Conservation (phyloP, 2,797 vertebrate genomes). For the Tokudaia muenninki region DNA sequence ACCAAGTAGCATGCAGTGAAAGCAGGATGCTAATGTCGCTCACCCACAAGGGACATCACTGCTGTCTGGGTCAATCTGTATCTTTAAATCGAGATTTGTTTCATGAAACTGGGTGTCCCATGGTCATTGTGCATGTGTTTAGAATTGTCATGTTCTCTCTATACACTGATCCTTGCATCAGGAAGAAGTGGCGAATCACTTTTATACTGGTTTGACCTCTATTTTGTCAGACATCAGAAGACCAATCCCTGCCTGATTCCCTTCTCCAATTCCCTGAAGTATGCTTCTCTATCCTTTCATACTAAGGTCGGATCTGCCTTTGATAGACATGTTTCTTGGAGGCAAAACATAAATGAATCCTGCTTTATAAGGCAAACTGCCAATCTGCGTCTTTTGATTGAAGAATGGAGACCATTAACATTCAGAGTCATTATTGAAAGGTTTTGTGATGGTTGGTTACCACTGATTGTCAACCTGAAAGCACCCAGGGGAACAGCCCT, state of each 20-base stretch:
- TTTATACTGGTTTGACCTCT: no score
- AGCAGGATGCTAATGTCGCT: neutral
- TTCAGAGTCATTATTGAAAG: neutral
- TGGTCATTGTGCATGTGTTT: neutral
- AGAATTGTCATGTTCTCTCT: neutral
- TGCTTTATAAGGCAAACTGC: neutral
- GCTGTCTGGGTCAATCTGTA: neutral
- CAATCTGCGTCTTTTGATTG: neutral
- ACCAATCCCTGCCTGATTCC: neutral
- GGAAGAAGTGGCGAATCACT: no score
- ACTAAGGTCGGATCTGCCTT: neutral
- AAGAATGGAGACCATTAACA: neutral
- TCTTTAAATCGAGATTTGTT: neutral
- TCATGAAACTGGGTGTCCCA: neutral
- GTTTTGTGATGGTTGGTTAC: neutral
- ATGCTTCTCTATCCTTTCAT: neutral
- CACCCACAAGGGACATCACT: neutral
- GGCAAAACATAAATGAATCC: neutral
- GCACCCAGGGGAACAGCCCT: neutral
- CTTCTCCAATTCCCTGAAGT: neutral
- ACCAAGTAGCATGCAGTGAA: neutral
- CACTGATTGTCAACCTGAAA: neutral
- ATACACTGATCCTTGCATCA: neutral
- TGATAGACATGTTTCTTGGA: neutral
- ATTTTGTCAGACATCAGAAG: neutral